phyloP scores from a whole-genome alignment of 2,113 vertebrate genomes.

The Rhea americana region DNA sequence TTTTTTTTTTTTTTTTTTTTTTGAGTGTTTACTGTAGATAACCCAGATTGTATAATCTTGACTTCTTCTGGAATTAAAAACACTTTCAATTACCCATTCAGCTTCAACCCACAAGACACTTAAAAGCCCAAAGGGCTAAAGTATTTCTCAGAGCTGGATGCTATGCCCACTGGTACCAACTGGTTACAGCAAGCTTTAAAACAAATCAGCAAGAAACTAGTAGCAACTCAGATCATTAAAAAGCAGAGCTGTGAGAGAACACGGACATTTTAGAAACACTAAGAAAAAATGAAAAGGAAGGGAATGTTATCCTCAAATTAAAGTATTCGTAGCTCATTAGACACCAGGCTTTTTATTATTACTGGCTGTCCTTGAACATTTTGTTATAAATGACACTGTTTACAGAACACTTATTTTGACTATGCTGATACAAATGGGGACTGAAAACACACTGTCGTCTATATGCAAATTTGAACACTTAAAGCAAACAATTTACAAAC shows the following conservation, averaged over 20 bases:
- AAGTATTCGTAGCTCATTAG: background rate
- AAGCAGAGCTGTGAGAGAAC: background rate
- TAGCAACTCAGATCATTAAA: background rate
- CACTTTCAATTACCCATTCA: background rate
- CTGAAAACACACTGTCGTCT: background rate
- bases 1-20: too few species aligned
- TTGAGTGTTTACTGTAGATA: background rate
- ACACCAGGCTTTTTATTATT: background rate
- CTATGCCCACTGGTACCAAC: too few species aligned
- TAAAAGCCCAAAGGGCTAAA: background rate
- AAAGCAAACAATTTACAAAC: background rate
- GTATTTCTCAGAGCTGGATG: background rate
- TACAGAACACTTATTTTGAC: background rate
- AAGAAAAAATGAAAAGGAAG: background rate
- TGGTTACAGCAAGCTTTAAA: background rate
- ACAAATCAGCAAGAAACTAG: background rate
- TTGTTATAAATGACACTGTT: background rate
- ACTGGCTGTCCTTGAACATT: background rate
- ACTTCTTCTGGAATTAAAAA: background rate
- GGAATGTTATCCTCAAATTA: background rate
- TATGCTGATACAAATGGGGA: background rate
- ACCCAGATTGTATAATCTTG: background rate
- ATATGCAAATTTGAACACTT: background rate
- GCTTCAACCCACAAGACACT: background rate
- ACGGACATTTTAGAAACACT: background rate